phyloP scores from a whole-genome alignment of 1,140 invertebrate species.

The Chymomyza costata region DNA sequence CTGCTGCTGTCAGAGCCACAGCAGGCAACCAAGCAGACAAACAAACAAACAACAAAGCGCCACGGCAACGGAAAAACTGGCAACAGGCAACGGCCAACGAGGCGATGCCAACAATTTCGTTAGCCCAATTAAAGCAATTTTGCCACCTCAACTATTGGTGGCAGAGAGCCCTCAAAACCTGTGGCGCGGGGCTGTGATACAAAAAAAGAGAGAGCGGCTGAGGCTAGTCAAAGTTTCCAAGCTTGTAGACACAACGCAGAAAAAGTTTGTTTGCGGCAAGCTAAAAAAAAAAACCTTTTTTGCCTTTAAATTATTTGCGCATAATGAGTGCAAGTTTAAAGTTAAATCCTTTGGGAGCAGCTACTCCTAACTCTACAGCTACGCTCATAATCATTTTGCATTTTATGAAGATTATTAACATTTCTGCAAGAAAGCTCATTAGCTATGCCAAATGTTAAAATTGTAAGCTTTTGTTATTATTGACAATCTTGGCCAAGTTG shows the following conservation, averaged over 20 bases:
- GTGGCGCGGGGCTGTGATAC: too few relatives aligned
- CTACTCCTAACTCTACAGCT: too few relatives aligned
- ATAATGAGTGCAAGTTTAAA: too few relatives aligned
- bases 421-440: slow-evolving; percentile 44
- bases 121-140: slow-evolving; percentile 69
- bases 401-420: slow-evolving; percentile 46
- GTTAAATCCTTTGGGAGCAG: too few relatives aligned
- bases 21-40: slow-evolving; percentile 37
- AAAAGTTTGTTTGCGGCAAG: too few relatives aligned
- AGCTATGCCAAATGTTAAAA: slow-evolving; percentile 52
- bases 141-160: slow-evolving; percentile 40
- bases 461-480: slow-evolving; percentile 32
- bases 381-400: slow-evolving; percentile 26
- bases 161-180: slow-evolving; percentile 3
- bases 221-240: too few relatives aligned
- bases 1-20: too few relatives aligned
- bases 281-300: slow-evolving; percentile 41
- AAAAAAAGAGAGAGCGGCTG: too few relatives aligned
- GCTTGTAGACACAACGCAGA: too few relatives aligned
- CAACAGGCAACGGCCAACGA: too few relatives aligned
- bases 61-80: slow-evolving; percentile 36
- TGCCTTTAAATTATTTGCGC: too few relatives aligned
- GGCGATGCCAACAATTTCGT: too few relatives aligned
- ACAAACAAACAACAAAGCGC: slow-evolving; percentile 58
- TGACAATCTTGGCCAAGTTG: slow-evolving; percentile 30